A percentile compares a stretch with the other conserved stretches of the same genome.
Evolutionary conservation across 23 tunicate species (phyloP).

Genomic region (Diplosoma virens): DNA sequence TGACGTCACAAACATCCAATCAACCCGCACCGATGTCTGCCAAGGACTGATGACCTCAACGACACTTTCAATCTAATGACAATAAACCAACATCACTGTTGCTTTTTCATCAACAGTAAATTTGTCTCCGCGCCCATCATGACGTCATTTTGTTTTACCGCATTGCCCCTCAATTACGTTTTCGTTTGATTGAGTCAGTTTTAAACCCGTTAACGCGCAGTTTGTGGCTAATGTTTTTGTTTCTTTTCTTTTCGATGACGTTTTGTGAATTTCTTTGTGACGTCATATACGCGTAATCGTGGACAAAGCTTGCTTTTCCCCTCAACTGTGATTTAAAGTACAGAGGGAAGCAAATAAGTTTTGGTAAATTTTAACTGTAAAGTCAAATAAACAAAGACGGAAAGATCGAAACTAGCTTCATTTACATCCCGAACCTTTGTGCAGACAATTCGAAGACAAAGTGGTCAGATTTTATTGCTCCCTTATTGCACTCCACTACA

Average conservation of each 20-base stretch:
- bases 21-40: slow-evolving; percentile 45
- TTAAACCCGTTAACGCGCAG: not conserved
- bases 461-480: no score
- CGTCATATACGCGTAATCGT: slow-evolving; percentile 5
- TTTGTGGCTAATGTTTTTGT: not conserved
- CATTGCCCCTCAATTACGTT: not conserved
- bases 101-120: no score
- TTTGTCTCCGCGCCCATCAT: no score
- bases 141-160: not conserved
- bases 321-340: no score
- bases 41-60: slow-evolving; percentile 21
- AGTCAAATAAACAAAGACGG: no score
- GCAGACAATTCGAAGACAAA: no score
- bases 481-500: no score
- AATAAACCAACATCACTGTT: not conserved
- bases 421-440: no score
- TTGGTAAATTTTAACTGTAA: no score
- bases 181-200: not conserved
- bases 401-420: no score
- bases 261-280: slow-evolving; percentile 7
- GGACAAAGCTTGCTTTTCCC: no score
- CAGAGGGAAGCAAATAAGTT: no score
- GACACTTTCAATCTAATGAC: not conserved
- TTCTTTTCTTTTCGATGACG: slow-evolving; percentile 11
- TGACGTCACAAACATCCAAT: slow-evolving; percentile 49